A percentile compares a stretch with the other conserved stretches of the same genome.
phyloP scores from a whole-genome alignment of 2,113 vertebrate genomes.

The Psophia crepitans region DNA sequence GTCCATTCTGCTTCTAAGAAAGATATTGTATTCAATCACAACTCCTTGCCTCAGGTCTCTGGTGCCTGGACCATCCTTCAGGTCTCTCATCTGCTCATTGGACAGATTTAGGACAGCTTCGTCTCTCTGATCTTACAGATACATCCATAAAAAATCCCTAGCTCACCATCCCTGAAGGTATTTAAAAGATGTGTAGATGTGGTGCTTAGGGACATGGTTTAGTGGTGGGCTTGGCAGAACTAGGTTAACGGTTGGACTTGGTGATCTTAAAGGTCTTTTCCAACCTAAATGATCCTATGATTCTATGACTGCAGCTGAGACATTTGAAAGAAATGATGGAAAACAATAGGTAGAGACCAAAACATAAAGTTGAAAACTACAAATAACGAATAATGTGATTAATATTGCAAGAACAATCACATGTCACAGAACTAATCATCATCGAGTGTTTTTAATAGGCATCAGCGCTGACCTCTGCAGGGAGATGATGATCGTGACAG shows the following conservation, averaged over 20 bases:
- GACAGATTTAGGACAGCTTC: background rate
- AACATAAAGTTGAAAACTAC: background rate
- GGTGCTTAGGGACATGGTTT: too few relatives aligned
- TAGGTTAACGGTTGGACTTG: too few relatives aligned
- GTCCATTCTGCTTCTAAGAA: background rate
- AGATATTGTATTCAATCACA: background rate
- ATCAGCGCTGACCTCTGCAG: background rate
- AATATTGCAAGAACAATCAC: background rate
- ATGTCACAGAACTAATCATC: background rate
- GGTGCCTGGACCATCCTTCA: background rate
- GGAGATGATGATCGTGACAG: accelerated
- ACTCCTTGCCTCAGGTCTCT: background rate
- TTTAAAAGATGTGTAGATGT: too few relatives aligned
- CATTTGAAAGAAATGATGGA: background rate
- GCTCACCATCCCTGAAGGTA: too few relatives aligned
- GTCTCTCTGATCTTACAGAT: background rate
- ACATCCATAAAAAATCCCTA: too few relatives aligned
- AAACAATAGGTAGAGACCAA: background rate
- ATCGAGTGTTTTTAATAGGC: background rate
- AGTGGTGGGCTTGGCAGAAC: too few relatives aligned
- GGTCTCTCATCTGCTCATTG: background rate
- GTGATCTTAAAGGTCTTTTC: too few relatives aligned
- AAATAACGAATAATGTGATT: background rate
- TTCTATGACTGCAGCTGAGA: background rate
- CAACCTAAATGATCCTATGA: too few relatives aligned